Conservation (phyloP, 2,888 invertebrate species). For the Cataglyphis albicans region DNA sequence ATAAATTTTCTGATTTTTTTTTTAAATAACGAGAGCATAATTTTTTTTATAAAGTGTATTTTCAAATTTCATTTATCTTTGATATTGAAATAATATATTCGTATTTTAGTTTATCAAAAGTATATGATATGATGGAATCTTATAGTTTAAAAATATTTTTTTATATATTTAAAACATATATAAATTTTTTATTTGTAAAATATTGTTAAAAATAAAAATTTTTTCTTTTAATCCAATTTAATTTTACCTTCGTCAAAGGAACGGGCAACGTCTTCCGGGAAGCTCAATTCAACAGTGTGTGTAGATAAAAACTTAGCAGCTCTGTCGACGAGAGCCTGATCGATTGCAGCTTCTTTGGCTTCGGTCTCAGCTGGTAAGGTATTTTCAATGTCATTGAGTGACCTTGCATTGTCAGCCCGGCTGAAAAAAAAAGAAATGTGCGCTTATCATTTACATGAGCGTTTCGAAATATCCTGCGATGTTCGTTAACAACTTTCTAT, state of each 20-base stretch:
- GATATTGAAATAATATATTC: not conserved
- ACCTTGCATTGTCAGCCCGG: constrained; percentile 86
- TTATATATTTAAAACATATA: not conserved
- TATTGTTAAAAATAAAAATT: not conserved
- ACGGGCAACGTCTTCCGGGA: constrained; percentile 92
- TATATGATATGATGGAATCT: not conserved
- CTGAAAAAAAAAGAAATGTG: constrained; percentile 72
- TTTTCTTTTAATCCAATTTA: not conserved
- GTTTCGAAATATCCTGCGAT: not conserved
- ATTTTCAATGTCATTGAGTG: constrained; percentile 88
- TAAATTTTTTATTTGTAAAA: not conserved
- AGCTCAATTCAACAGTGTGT: constrained; percentile 93
- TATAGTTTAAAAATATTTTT: not conserved
- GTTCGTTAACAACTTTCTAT: constrained; percentile 20
- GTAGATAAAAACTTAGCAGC: constrained; percentile 92
- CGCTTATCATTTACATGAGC: constrained; percentile 8
- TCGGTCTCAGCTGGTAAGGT: constrained; percentile 90
- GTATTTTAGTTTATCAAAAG: not conserved
- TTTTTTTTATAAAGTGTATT: not conserved
- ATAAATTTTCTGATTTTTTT: not conserved
- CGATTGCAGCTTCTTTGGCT: constrained; percentile 91
- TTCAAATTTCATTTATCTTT: not conserved
- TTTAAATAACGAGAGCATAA: not conserved
- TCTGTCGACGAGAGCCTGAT: constrained; percentile 91
- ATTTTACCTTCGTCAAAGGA: constrained; percentile 93